phyloP scores from a whole-genome alignment of 2,888 invertebrate species.

The Ommatoiulus sabulosus region DNA sequence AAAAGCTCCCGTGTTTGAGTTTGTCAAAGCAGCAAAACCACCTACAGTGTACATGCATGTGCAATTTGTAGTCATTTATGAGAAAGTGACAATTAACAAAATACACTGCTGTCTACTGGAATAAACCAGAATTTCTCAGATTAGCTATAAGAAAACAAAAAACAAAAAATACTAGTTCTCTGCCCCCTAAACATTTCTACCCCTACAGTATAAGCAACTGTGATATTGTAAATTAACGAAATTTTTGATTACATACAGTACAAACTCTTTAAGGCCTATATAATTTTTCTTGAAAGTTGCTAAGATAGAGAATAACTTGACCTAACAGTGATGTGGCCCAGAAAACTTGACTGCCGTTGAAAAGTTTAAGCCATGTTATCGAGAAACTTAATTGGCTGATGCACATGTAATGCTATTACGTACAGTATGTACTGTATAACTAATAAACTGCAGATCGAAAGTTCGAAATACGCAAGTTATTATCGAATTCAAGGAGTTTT shows the following conservation, averaged over 20 bases:
- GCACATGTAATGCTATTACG: not conserved
- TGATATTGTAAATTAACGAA: not conserved
- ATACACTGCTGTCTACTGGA: not conserved
- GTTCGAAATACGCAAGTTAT: not conserved
- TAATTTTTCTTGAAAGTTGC: not conserved
- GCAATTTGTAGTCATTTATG: not conserved
- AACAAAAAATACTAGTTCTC: too few relatives aligned
- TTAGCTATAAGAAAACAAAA: too few relatives aligned
- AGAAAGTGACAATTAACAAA: not conserved
- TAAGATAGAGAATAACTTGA: not conserved
- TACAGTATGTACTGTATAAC: too few relatives aligned
- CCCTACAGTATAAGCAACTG: not conserved
- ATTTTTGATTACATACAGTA: not conserved
- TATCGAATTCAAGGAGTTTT: not conserved
- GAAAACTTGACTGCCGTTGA: not conserved
- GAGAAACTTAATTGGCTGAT: not conserved
- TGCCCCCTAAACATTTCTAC: too few relatives aligned
- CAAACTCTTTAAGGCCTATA: not conserved
- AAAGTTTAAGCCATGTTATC: not conserved
- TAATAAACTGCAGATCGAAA: not conserved
- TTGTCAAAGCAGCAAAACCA: not conserved
- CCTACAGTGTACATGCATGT: not conserved
- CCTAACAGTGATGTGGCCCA: not conserved
- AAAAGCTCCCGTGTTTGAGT: not conserved
- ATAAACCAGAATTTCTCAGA: not conserved